Evolutionary conservation across 1,140 invertebrate genomes (phyloP).

Genomic region (Bombus confusus): DNA sequence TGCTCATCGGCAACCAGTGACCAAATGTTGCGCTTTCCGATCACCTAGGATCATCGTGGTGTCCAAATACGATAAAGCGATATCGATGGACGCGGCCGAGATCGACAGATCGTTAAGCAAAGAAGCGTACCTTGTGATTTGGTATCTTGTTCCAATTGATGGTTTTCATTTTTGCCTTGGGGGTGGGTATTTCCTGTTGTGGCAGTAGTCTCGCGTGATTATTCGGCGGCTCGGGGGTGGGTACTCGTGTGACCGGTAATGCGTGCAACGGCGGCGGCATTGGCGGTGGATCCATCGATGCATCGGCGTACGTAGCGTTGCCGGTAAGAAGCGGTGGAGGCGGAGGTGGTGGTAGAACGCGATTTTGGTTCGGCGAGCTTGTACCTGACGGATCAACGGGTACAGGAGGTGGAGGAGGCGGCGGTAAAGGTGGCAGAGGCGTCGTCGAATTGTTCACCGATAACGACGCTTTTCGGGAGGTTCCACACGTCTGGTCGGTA

Average conservation of each 20-base stretch:
- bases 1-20: constrained; percentile 93
- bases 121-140: constrained; percentile 86
- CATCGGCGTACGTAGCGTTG: constrained; percentile 73
- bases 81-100: too few species aligned
- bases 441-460: constrained; percentile 63
- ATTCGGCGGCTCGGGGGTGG: constrained; percentile 78
- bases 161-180: constrained; percentile 96
- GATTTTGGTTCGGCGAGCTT: constrained; percentile 77
- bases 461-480: constrained; percentile 77
- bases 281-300: constrained; percentile 76
- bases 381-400: constrained; percentile 67
- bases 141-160: constrained; percentile 98
- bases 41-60: constrained; percentile 83
- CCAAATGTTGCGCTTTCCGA: constrained; percentile 96
- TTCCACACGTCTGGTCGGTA: constrained; percentile 75
- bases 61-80: too few species aligned
- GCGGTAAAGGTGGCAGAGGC: constrained; percentile 75
- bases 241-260: constrained; percentile 72
- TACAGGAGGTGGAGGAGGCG: constrained; percentile 73
- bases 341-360: constrained; percentile 78
- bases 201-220: constrained; percentile 85
- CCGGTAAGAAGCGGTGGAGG: constrained; percentile 79
- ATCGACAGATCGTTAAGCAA: too few species aligned
- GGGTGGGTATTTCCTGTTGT: constrained; percentile 93
- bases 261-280: constrained; percentile 77